Conservation (phyloP, 92 coral and sea anemone species). For the Diadumene lineata region DNA sequence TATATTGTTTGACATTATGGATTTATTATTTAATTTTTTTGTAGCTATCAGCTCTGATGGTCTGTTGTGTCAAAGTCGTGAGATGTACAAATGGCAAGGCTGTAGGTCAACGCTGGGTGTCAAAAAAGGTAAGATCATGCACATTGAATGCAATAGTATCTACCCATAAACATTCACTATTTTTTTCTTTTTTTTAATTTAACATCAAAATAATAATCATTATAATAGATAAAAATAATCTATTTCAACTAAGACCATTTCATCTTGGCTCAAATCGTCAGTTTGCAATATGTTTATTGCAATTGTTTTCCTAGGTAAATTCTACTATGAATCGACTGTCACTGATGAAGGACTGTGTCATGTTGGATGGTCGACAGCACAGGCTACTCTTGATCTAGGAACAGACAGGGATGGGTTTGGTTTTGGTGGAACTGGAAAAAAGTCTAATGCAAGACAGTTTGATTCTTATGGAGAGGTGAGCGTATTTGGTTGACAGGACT, state of each 20-base stretch:
- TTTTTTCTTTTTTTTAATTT: too few relatives aligned
- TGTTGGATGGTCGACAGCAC: conserved; percentile 92
- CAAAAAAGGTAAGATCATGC: conserved; percentile 85
- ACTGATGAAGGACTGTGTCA: conserved; percentile 98
- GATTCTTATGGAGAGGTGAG: conserved; percentile 92
- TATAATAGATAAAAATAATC: too few relatives aligned
- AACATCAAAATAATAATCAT: too few relatives aligned
- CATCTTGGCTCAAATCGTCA: too few relatives aligned
- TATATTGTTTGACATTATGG: too few relatives aligned
- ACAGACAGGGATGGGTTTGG: conserved; percentile 90
- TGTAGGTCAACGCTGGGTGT: conserved; percentile 92
- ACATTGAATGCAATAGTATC: too few relatives aligned
- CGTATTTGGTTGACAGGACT: not conserved
- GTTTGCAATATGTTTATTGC: too few relatives aligned
- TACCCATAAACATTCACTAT: too few relatives aligned
- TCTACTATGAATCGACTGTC: conserved; percentile 91
- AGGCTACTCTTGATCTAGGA: conserved; percentile 78
- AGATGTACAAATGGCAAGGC: conserved; percentile 91
- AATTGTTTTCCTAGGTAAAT: too few relatives aligned
- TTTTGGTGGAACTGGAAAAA: conserved; percentile 97
- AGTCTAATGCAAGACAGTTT: conserved; percentile 81
- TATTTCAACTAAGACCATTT: too few relatives aligned
- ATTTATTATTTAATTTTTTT: not conserved
- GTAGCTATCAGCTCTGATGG: conserved; percentile 87
- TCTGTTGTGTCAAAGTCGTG: conserved; percentile 87